Conservation (phyloP, 2,797 vertebrate genomes). For the Merluccius polli region DNA sequence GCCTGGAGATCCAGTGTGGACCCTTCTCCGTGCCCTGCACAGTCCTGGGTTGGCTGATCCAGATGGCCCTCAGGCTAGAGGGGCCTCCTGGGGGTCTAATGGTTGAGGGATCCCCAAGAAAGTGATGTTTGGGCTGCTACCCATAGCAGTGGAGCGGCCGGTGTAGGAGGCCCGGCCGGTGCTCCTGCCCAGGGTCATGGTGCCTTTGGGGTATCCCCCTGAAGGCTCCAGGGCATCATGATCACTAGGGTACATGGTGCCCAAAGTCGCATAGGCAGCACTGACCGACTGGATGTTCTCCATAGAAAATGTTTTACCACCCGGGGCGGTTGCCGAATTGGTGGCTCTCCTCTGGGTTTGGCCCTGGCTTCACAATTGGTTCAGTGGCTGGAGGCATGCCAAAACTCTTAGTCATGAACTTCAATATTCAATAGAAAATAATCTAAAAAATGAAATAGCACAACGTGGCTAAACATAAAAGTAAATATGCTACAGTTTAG, state of each 20-base stretch:
- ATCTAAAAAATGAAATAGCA: too few relatives aligned
- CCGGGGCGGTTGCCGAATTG: slow-evolving; percentile 61
- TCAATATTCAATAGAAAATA: slow-evolving; percentile 4
- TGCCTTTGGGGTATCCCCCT: slow-evolving; percentile 89
- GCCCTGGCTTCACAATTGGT: slow-evolving; percentile 6
- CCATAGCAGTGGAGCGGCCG: slow-evolving; percentile 80
- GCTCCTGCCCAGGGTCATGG: slow-evolving; percentile 91
- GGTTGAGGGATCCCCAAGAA: slow-evolving; percentile 80
- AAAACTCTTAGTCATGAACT: neutral
- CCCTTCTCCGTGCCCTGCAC: slow-evolving; percentile 38
- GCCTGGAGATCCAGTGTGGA: slow-evolving; percentile 82
- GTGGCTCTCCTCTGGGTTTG: slow-evolving; percentile 51
- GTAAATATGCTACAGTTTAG: too few relatives aligned
- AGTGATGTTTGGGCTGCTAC: slow-evolving; percentile 92
- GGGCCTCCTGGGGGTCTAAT: slow-evolving; percentile 74
- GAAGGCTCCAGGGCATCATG: slow-evolving; percentile 75
- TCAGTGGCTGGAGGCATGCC: slow-evolving; percentile 35
- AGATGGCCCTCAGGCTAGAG: slow-evolving; percentile 79
- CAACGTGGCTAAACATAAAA: too few relatives aligned
- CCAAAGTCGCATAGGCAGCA: slow-evolving; percentile 92
- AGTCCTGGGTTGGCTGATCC: slow-evolving; percentile 50
- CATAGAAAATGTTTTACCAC: slow-evolving; percentile 93
- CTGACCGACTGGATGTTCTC: slow-evolving; percentile 98
- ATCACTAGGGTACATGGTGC: slow-evolving; percentile 79
- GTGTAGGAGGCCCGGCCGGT: slow-evolving; percentile 82